Evolutionary conservation across 2,113 vertebrate genomes (phyloP), one percentile per base, ranked within the genome.

Genomic region (Delphinapterus leucas): DNA sequence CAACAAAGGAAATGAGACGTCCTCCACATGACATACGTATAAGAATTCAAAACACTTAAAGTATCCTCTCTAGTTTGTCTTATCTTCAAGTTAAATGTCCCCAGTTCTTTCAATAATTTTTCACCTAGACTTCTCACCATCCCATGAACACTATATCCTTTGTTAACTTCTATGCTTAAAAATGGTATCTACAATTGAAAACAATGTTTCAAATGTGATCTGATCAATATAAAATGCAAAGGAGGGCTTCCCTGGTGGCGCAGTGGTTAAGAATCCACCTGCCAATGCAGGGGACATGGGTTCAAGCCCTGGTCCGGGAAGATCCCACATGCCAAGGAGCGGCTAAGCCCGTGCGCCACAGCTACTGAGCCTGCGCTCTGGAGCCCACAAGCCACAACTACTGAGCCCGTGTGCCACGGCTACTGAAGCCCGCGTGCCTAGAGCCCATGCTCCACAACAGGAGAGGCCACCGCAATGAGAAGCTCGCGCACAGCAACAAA

Each of bases 161-260:
- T 91, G 12, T 41, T 80, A 88, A 82, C 60, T 74, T 90, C 33
- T 93, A 31, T 23, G 33, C 60, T 94, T 92, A 44, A 58, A 92
- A 83, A 60, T 20, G 25, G 6, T 71, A 26, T 47, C 14, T 26
- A 36, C 13, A 71, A 18, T 41, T 53, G 41, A 90, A 95, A 88
- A 61, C 41, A 8, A 31, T 65, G 25, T 47, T 61, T 26, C 26
- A 70, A 95, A 70, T 83, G 61, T 77, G 70, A 55, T 41, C 12
- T 61, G 47, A 76, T 73, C 28, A 82, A 83, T 47, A 60, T 7
- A 28, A 80, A 77, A 93, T 2, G 10, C 26, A 58, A 58, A 76
- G 21, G 17, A 86, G 49, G 49, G 14, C 0, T 49, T 49, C 49
- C 49, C 49, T 49, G 49, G 14, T 49, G 49, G 49, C 1, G 4